A percentile compares a stretch with the other conserved stretches of the same genome.
Evolutionary conservation across 2,113 vertebrate genomes (phyloP).

Genomic region (Bufo bufo): DNA sequence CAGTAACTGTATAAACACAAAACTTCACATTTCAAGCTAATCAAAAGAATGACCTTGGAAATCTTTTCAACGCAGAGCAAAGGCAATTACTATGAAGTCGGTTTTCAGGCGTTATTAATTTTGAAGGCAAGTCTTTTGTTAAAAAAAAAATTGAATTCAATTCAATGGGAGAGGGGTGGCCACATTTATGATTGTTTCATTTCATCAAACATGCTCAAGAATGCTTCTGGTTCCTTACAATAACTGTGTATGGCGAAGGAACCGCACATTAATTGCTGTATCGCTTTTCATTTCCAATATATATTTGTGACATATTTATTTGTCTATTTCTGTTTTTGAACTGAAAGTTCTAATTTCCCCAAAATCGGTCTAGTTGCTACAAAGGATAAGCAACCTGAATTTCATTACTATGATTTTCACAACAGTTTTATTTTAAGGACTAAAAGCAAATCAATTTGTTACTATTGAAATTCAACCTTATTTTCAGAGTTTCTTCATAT

Average conservation of each 20-base stretch:
- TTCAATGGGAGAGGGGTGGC: neutral
- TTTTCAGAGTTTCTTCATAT: too few relatives aligned
- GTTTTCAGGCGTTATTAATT: conserved; percentile 21
- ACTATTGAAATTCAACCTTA: too few relatives aligned
- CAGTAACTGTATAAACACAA: conserved; percentile 23
- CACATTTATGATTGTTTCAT: neutral
- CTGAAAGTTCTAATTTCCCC: neutral
- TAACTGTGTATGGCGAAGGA: neutral
- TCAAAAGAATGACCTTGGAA: conserved; percentile 29
- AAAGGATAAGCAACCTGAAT: neutral
- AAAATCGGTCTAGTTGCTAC: neutral
- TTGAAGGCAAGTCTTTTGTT: neutral
- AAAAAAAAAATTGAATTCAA: neutral
- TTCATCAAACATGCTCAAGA: neutral
- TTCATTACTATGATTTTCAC: neutral
- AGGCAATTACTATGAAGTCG: conserved; percentile 7
- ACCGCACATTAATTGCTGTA: neutral
- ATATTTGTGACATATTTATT: neutral
- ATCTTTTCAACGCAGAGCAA: neutral
- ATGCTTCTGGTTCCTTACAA: neutral
- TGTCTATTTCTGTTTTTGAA: neutral
- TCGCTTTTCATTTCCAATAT: neutral
- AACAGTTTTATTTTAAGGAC: neutral
- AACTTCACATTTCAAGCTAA: conserved; percentile 28
- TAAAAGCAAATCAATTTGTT: too few relatives aligned